These are phyloP conservation scores for Dendrolimus kikuchii DNA, from an alignment of 1,140 invertebrate genomes.

Conservation along the genomic window DNA sequence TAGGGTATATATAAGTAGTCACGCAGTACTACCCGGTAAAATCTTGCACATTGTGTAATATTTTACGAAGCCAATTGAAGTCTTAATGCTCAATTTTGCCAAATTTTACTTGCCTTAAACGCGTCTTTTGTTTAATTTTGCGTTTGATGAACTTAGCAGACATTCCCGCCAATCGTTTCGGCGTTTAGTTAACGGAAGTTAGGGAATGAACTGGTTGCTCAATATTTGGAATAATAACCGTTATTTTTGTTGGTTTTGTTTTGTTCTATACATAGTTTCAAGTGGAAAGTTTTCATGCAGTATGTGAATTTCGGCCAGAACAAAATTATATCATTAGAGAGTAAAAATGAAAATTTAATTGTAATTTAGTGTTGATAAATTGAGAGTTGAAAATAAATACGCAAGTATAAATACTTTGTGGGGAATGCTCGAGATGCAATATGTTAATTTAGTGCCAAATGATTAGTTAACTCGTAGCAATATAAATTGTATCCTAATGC, in stretches of 20 bases:
- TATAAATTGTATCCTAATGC: slow-evolving; percentile 65
- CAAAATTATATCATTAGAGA: slow-evolving; percentile 51
- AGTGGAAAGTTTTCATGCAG: slow-evolving; percentile 17
- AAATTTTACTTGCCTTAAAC: slow-evolving; percentile 68
- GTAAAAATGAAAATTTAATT: slow-evolving; percentile 45
- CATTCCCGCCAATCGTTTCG: slow-evolving; percentile 27
- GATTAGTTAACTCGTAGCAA: slow-evolving; percentile 71
- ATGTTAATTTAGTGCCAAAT: slow-evolving; percentile 72
- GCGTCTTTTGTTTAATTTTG: slow-evolving; percentile 56
- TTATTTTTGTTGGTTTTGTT: no score
- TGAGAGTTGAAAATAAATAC: slow-evolving; percentile 37
- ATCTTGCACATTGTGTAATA: slow-evolving; percentile 40
- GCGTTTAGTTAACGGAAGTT: slow-evolving; percentile 23
- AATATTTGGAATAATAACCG: slow-evolving; percentile 37
- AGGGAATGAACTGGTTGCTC: slow-evolving; percentile 54
- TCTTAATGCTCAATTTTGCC: slow-evolving; percentile 71
- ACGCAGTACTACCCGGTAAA: slow-evolving; percentile 50
- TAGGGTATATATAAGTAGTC: slow-evolving; percentile 50
- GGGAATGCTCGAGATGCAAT: slow-evolving; percentile 68
- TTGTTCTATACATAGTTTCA: no score
- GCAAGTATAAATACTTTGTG: slow-evolving; percentile 55
- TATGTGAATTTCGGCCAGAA: slow-evolving; percentile 45
- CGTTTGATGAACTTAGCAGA: slow-evolving; percentile 28
- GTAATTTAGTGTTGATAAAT: slow-evolving; percentile 43
- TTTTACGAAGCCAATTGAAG: slow-evolving; percentile 59